Evolutionary conservation across 2,888 invertebrate species (phyloP), one percentile per base, ranked within the genome.

Genomic region (Buathra laborator): DNA sequence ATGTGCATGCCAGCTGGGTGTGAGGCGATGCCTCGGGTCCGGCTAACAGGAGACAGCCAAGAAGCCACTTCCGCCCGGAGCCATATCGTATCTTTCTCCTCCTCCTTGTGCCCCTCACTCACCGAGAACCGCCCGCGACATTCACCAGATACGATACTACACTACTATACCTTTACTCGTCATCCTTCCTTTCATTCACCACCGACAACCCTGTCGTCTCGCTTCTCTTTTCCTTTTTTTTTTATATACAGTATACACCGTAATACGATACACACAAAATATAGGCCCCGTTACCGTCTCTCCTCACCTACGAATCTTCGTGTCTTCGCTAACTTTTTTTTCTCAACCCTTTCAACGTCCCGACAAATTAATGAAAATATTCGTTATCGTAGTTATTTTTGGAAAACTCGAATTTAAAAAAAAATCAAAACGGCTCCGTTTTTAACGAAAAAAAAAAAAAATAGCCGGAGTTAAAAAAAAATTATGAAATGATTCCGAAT

Each of bases 1-100:
- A 92, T 92, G 91, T 92, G 92, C 89, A 82, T 89, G 89, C 90
- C 92, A 92, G 92, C 92, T 92, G 91, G 91, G 85, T 87, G 84
- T 78, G 83, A 81, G 78, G 78, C 70, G 81, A 86, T 77, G 66
- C 67, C 76, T 81, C 62, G 71, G 70, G 70, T 77, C 64, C 59
- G 48, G 68, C 59, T 44, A 68, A 77, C 66, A 48, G 74, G 74
- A 79, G 89, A 88, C 88, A 90, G 88, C 89, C 92, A 90, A 91
- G 92, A 92, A 90, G 90, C 88, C 89, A 90, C 92, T 90, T 93
- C 93, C 93, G 92, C 90, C 83, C 89, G 81, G 77, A 74, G 78
- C 81, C 81, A 51, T 74, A 81, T 85, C 84, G 75, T 72, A 79
- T 51, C 66, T 56, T 48, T 62, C 19, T 51, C 43, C 29, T 51